A percentile compares a stretch with the other conserved stretches of the same genome.
Evolutionary conservation across 2,888 invertebrate species (phyloP).

Genomic region (Macrosiphum euphorbiae): DNA sequence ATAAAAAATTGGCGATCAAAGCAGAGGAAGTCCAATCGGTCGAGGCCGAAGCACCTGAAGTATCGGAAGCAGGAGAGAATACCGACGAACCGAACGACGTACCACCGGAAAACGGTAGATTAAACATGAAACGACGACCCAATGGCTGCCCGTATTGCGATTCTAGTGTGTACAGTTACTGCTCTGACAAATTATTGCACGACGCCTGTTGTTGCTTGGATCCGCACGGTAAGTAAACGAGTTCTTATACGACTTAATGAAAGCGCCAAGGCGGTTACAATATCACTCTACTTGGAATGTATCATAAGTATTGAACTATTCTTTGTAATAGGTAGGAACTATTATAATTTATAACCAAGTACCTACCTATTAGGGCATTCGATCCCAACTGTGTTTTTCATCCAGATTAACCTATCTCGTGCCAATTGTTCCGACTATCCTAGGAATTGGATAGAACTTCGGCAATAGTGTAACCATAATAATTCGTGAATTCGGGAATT

Average conservation of each 20-base stretch:
- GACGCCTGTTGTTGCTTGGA: slow-evolving; percentile 83
- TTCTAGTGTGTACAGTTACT: slow-evolving; percentile 83
- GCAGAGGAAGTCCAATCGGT: slow-evolving; percentile 30
- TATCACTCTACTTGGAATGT: background rate
- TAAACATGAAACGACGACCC: slow-evolving; percentile 63
- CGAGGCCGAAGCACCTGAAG: slow-evolving; percentile 32
- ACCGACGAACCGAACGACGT: slow-evolving; percentile 42
- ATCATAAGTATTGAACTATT: background rate
- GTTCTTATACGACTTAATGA: background rate
- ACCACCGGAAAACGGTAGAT: slow-evolving; percentile 47
- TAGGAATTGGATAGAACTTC: background rate
- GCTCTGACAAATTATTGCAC: slow-evolving; percentile 81
- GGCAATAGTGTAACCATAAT: background rate
- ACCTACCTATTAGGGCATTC: background rate
- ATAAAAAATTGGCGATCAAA: slow-evolving; percentile 8
- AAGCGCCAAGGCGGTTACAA: background rate
- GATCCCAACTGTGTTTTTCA: background rate
- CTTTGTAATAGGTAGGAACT: background rate
- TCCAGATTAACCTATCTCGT: background rate
- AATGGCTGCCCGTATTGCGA: slow-evolving; percentile 80
- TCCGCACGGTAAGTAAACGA: slow-evolving; percentile 71
- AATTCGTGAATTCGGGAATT: background rate
- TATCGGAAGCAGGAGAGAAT: slow-evolving; percentile 36
- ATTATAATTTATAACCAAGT: background rate
- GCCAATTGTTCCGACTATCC: background rate